phyloP scores from a whole-genome alignment of 1,140 invertebrate species.

The Eupeodes corollae region DNA sequence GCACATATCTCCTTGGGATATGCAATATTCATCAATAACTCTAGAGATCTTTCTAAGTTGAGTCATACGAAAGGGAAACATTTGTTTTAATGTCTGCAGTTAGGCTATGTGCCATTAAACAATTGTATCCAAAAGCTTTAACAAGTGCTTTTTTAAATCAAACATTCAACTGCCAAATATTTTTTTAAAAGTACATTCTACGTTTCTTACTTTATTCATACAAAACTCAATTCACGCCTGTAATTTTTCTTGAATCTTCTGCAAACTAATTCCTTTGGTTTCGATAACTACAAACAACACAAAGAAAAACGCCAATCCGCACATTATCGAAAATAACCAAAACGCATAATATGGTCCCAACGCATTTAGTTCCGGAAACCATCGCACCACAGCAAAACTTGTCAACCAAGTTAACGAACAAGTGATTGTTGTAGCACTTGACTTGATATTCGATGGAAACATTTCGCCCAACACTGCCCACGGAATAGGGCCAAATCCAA shows the following conservation, averaged over 20 bases:
- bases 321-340: constrained; percentile 65
- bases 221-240: too few relatives aligned
- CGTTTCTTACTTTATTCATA: too few relatives aligned
- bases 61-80: too few relatives aligned
- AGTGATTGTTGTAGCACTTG: constrained; percentile 59
- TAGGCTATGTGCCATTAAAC: too few relatives aligned
- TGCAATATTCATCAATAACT: too few relatives aligned
- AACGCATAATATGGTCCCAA: constrained; percentile 61
- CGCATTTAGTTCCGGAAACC: constrained; percentile 49
- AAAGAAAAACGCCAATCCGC: constrained; percentile 50
- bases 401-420: constrained; percentile 67
- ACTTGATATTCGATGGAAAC: constrained; percentile 65
- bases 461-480: constrained; percentile 80
- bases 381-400: constrained; percentile 68
- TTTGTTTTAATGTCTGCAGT: too few relatives aligned
- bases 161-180: too few relatives aligned
- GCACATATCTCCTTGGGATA: too few relatives aligned
- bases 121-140: too few relatives aligned
- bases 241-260: constrained; percentile 61
- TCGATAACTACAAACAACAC: constrained; percentile 61
- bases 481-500: constrained; percentile 65
- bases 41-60: too few relatives aligned
- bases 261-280: constrained; percentile 66
- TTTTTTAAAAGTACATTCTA: too few relatives aligned
- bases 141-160: too few relatives aligned